Conservation (phyloP, 2,113 vertebrate species). For the Neogobius melanostomus region DNA sequence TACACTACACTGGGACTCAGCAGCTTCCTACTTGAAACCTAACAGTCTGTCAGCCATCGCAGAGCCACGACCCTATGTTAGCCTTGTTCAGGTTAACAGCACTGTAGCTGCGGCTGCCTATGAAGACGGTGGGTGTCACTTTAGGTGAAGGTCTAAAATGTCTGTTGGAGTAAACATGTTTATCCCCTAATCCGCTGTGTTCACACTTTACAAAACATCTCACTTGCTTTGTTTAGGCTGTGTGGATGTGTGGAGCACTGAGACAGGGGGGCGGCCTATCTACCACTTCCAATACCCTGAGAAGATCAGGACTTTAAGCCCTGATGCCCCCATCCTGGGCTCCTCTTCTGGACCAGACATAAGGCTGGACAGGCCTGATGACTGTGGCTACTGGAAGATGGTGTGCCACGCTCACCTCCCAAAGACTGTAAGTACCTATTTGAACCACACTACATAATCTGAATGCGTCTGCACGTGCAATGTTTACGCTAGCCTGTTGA, state of each 20-base stretch:
- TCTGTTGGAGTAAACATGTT: too few species aligned
- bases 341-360: slow-evolving; percentile 83
- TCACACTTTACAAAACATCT: not conserved
- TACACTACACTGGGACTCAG: slow-evolving; percentile 88
- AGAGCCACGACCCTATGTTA: slow-evolving; percentile 79
- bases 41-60: slow-evolving; percentile 66
- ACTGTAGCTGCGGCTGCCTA: slow-evolving; percentile 88
- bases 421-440: slow-evolving; percentile 80
- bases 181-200: too few species aligned
- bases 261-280: slow-evolving; percentile 81
- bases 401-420: slow-evolving; percentile 77
- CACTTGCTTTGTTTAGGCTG: slow-evolving; percentile 71
- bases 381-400: slow-evolving; percentile 85
- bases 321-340: slow-evolving; percentile 72
- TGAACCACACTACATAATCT: not conserved
- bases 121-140: slow-evolving; percentile 84
- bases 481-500: too few species aligned
- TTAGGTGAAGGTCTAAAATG: not conserved
- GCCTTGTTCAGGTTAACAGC: slow-evolving; percentile 86
- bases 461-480: not conserved
- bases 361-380: slow-evolving; percentile 78
- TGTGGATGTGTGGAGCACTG: slow-evolving; percentile 89
- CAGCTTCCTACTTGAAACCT: slow-evolving; percentile 81
- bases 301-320: slow-evolving; percentile 79
- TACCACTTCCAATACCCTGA: slow-evolving; percentile 85